These are phyloP conservation scores for Columba guinea DNA, from an alignment of 2,797 vertebrate species.

Conservation along the genomic window DNA sequence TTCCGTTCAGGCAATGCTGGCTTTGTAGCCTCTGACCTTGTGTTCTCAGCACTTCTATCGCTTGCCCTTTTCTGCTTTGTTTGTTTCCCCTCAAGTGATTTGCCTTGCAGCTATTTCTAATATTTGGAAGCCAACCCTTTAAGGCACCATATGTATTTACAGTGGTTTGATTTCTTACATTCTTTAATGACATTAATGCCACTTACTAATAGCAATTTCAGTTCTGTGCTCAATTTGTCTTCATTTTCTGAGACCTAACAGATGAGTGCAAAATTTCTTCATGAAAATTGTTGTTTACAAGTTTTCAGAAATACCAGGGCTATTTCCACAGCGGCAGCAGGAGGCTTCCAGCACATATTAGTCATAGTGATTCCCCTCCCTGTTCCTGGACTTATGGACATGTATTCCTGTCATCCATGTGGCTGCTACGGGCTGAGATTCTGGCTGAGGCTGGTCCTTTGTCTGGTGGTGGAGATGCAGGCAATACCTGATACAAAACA, in stretches of 20 bases:
- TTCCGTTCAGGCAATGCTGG: neutral
- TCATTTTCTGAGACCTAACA: neutral
- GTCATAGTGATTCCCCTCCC: neutral
- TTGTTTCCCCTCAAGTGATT: neutral
- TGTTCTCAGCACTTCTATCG: neutral
- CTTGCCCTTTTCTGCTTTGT: neutral
- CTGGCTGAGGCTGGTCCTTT: neutral
- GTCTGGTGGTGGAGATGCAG: neutral
- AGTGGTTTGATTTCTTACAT: neutral
- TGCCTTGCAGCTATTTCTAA: neutral
- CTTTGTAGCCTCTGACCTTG: neutral
- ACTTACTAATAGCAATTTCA: neutral
- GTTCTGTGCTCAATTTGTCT: neutral
- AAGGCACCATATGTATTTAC: neutral
- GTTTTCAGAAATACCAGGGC: neutral
- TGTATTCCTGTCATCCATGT: neutral
- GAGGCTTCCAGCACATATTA: neutral
- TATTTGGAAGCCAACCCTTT: neutral
- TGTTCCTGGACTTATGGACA: accelerated
- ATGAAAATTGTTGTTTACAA: neutral
- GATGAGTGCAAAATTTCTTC: neutral
- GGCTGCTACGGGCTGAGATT: neutral
- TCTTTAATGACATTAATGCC: neutral
- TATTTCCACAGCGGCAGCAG: neutral
- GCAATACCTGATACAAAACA: neutral